phyloP scores from a whole-genome alignment of 2,113 vertebrate species.

The Irena cyanogastra region DNA sequence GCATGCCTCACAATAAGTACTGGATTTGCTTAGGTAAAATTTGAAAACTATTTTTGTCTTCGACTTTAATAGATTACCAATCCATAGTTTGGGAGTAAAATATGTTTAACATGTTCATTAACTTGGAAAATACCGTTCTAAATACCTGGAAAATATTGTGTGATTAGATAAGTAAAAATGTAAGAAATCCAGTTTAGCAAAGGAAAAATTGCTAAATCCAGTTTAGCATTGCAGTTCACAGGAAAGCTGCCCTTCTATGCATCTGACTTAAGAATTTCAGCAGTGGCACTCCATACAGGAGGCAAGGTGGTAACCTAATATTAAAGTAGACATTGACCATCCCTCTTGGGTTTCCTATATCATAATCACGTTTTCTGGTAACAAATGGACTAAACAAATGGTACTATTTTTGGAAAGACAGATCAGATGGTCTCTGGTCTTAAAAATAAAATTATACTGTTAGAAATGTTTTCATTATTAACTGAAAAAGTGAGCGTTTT shows the following conservation, averaged over 20 bases:
- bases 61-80: not conserved
- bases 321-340: not conserved
- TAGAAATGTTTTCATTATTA: not conserved
- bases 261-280: not conserved
- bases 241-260: not conserved
- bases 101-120: not conserved
- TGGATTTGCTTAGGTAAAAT: not conserved
- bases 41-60: not conserved
- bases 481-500: not conserved
- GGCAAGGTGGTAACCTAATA: not conserved
- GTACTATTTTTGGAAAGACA: not conserved
- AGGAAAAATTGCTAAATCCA: not conserved
- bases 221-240: not conserved
- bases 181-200: not conserved
- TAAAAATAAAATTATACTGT: not conserved
- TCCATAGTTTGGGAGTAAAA: not conserved
- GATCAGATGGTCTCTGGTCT: not conserved
- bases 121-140: not conserved
- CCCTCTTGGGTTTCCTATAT: not conserved
- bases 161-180: not conserved
- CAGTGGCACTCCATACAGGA: not conserved
- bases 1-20: not conserved
- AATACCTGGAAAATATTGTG: not conserved
- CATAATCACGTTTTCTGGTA: not conserved
- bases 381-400: not conserved